These are phyloP conservation scores for Strigamia maritima DNA, from an alignment of 2,888 invertebrate genomes.

Conservation along the genomic window DNA sequence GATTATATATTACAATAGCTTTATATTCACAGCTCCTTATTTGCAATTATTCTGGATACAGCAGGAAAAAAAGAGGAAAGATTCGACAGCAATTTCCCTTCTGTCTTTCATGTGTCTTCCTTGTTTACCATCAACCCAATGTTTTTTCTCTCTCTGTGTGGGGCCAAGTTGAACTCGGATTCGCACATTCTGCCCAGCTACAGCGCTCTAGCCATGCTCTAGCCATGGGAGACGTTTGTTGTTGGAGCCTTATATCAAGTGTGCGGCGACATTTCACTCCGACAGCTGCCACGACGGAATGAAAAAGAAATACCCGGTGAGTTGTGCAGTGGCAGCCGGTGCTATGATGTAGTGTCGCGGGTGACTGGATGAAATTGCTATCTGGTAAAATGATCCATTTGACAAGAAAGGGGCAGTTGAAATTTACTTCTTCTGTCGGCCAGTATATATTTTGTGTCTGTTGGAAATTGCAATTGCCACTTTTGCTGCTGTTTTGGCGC, in stretches of 20 bases:
- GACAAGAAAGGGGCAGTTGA: not conserved
- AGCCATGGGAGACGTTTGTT: not conserved
- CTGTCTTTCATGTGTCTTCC: not conserved
- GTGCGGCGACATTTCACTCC: not conserved
- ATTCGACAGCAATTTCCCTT: conserved; percentile 1
- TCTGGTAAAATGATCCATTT: conserved; percentile 11
- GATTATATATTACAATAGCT: no score
- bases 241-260: not conserved
- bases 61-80: not conserved
- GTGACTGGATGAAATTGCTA: conserved; percentile 15
- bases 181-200: no score
- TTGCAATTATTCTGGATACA: no score
- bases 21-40: no score
- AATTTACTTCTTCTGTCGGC: not conserved
- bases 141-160: not conserved
- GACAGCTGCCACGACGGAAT: conserved; percentile 5
- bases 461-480: conserved; percentile 14
- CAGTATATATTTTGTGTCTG: not conserved
- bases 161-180: not conserved
- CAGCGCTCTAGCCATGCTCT: not conserved
- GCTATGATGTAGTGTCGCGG: conserved; percentile 3
- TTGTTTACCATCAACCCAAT: not conserved
- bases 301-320: conserved; percentile 12
- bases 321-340: conserved; percentile 5
- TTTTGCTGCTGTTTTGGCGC: not conserved